These are phyloP conservation scores for Seira sanloemensis DNA, from an alignment of 2,888 invertebrate genomes.

Conservation along the genomic window DNA sequence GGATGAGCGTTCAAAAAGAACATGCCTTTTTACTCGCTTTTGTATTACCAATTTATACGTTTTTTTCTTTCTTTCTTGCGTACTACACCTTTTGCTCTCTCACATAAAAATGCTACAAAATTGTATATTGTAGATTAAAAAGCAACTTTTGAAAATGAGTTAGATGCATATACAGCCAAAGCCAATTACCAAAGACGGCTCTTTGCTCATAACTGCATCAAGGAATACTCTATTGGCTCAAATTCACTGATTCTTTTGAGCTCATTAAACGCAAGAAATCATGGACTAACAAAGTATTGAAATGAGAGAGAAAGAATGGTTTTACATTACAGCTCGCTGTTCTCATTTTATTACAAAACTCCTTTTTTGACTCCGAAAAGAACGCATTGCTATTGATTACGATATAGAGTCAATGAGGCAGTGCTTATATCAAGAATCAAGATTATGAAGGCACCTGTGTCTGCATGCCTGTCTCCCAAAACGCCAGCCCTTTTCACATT, in stretches of 20 bases:
- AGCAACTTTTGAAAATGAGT: too few relatives aligned
- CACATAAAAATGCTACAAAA: background rate
- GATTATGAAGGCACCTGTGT: slow-evolving; percentile 44
- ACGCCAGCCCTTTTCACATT: background rate
- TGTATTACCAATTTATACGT: slow-evolving; percentile 2
- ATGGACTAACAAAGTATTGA: too few relatives aligned
- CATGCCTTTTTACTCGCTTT: slow-evolving; percentile 13
- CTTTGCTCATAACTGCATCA: background rate
- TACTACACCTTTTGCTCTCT: background rate
- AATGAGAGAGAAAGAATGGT: background rate
- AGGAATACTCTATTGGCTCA: background rate
- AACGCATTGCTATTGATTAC: slow-evolving; percentile 9
- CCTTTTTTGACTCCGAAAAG: slow-evolving; percentile 16
- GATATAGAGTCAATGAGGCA: background rate
- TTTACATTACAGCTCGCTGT: background rate
- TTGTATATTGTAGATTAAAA: too few relatives aligned
- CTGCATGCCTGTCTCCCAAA: slow-evolving; percentile 22
- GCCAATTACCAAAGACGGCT: background rate
- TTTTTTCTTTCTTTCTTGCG: background rate
- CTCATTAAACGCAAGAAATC: background rate
- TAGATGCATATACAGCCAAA: too few relatives aligned
- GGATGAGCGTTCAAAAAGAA: slow-evolving; percentile 30
- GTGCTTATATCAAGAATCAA: background rate
- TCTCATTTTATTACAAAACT: slow-evolving; percentile 22
- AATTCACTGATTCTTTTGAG: too few relatives aligned